Evolutionary conservation across 37 sponge, comb jelly and placozoan species (phyloP).

Genomic region (Eunapius fragilis): DNA sequence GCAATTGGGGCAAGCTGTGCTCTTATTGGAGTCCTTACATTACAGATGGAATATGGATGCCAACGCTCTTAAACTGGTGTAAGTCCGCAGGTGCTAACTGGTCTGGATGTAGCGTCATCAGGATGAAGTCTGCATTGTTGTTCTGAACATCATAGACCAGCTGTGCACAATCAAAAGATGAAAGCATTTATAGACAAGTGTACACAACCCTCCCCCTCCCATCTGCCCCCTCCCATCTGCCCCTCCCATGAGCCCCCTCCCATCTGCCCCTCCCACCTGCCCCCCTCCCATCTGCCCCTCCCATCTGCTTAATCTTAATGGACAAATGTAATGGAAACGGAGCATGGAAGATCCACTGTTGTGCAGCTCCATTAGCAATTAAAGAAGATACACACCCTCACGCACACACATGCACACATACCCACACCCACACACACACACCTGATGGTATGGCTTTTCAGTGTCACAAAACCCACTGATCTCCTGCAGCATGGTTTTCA

Average conservation of each 20-base stretch:
- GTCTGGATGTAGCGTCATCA: constrained; percentile 73
- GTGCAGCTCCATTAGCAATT: too few relatives aligned
- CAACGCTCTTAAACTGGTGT: constrained; percentile 39
- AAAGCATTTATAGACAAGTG: too few relatives aligned
- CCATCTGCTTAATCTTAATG: too few relatives aligned
- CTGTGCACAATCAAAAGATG: constrained; percentile 18
- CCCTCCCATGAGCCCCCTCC: too few relatives aligned
- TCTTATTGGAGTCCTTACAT: constrained; percentile 29
- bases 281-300: too few relatives aligned
- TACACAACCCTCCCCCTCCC: too few relatives aligned
- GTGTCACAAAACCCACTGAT: constrained; percentile 81
- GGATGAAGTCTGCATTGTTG: constrained; percentile 52
- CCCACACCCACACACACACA: constrained; percentile 8
- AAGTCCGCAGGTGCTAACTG: constrained; percentile 30
- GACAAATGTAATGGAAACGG: too few relatives aligned
- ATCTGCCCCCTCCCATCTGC: too few relatives aligned
- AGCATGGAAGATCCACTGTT: too few relatives aligned
- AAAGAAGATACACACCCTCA: too few relatives aligned
- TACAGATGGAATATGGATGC: constrained; percentile 57
- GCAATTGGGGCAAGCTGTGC: not conserved
- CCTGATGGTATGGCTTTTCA: constrained; percentile 74
- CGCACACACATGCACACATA: not conserved
- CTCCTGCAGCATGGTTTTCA: constrained; percentile 85
- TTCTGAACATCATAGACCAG: constrained; percentile 73
- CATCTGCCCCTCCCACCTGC: too few relatives aligned